These are phyloP conservation scores for Thymelicus acteon DNA, from an alignment of 2,888 invertebrate species.

Conservation along the genomic window DNA sequence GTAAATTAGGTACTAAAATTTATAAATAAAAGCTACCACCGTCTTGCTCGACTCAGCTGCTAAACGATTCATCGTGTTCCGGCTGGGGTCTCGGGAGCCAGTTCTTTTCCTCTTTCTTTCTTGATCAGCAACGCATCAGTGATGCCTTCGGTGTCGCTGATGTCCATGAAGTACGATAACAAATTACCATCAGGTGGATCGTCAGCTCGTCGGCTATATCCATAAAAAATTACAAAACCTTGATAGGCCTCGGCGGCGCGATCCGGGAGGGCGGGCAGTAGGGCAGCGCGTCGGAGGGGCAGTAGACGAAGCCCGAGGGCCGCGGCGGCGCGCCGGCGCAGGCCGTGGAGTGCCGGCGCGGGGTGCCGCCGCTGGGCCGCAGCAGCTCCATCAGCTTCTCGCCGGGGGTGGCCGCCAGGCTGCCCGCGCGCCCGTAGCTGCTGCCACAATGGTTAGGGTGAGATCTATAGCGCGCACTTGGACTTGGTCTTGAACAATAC, in stretches of 20 bases:
- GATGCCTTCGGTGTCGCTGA: too few species aligned
- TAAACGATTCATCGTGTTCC: too few species aligned
- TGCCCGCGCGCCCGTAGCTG: constrained; percentile 79
- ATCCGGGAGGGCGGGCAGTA: constrained; percentile 80
- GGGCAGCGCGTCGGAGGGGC: constrained; percentile 80
- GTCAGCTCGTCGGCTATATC: too few species aligned
- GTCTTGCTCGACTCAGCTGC: too few species aligned
- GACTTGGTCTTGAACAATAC: neutral
- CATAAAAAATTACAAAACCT: constrained; percentile 42
- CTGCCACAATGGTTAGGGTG: neutral
- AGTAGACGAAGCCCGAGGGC: constrained; percentile 75
- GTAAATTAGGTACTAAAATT: neutral
- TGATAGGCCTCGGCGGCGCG: constrained; percentile 62
- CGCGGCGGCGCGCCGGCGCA: constrained; percentile 52
- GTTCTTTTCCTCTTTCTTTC: too few species aligned
- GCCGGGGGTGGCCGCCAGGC: constrained; percentile 79
- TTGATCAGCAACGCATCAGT: too few species aligned
- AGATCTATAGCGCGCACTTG: neutral
- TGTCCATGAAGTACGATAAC: too few species aligned
- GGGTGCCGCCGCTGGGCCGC: constrained; percentile 72
- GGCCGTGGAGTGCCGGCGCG: constrained; percentile 75
- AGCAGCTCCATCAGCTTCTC: constrained; percentile 83
- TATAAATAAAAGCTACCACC: too few species aligned
- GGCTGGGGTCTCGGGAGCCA: too few species aligned
- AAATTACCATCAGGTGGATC: too few species aligned